Conservation (phyloP, 2,888 invertebrate species). For the Himalopsyche kuldschensis region DNA sequence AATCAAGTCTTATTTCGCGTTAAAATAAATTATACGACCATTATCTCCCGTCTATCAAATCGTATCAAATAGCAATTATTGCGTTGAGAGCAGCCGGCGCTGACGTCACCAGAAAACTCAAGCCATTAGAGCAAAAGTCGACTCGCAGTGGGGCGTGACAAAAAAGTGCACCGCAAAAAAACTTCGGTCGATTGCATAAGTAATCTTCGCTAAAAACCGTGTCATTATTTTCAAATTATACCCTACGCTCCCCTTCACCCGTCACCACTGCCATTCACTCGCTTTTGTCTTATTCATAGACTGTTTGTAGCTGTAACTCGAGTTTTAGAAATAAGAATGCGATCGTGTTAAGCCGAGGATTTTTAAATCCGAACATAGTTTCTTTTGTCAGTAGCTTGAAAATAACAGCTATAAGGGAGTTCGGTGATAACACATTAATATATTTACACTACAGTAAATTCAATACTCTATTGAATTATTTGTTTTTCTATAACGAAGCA, state of each 20-base stretch:
- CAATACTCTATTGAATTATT: too few species aligned
- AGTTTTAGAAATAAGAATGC: neutral
- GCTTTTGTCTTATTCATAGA: neutral
- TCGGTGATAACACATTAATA: neutral
- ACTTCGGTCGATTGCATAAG: slow-evolving; percentile 34
- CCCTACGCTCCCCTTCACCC: neutral
- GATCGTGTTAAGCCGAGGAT: neutral
- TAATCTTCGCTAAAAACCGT: slow-evolving; percentile 34
- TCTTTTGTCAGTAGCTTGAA: neutral
- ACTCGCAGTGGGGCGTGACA: slow-evolving; percentile 9
- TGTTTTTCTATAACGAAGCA: too few species aligned
- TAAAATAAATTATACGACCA: neutral
- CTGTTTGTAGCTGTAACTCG: neutral
- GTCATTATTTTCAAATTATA: slow-evolving; percentile 37
- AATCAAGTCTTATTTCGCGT: neutral
- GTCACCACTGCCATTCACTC: slow-evolving; percentile 3
- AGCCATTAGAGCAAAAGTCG: slow-evolving; percentile 31
- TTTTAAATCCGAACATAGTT: neutral
- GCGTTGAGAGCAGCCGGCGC: neutral
- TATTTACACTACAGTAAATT: too few species aligned
- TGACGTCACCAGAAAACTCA: slow-evolving; percentile 4
- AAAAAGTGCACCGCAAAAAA: slow-evolving; percentile 12
- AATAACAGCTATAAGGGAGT: neutral
- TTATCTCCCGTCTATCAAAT: neutral
- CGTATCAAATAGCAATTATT: slow-evolving; percentile 21